Conservation (phyloP, 2,797 vertebrate species). For the Coccyzus lansbergi region DNA sequence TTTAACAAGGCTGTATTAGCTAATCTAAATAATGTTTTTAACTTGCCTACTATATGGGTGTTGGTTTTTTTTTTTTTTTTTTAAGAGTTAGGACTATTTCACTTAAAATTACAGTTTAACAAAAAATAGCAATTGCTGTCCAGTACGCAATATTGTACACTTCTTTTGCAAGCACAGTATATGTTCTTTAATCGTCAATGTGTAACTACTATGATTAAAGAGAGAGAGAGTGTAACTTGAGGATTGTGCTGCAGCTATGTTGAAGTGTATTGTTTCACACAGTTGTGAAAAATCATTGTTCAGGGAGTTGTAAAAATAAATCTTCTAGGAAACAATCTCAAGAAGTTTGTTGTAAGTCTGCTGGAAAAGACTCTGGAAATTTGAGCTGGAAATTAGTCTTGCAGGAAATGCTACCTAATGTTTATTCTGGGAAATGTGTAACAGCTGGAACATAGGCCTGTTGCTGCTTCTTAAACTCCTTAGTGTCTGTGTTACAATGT, state of each 20-base stretch:
- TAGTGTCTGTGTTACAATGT: not conserved
- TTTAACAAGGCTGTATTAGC: not conserved
- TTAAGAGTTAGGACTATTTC: not conserved
- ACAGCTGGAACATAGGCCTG: not conserved
- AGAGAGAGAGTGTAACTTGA: not conserved
- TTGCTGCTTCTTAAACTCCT: not conserved
- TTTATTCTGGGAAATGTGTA: slow-evolving; percentile 21
- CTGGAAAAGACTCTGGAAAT: slow-evolving; percentile 16
- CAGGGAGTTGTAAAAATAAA: not conserved
- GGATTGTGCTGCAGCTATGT: not conserved
- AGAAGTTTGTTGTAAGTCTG: not conserved
- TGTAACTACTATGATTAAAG: not conserved
- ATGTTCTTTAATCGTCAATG: not conserved
- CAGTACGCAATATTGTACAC: not conserved
- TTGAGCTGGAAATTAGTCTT: slow-evolving; percentile 19
- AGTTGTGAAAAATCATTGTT: not conserved
- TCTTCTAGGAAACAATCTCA: not conserved
- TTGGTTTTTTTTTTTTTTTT: not conserved
- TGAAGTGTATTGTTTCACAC: not conserved
- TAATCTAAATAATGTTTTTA: not conserved
- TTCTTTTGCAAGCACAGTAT: not conserved
- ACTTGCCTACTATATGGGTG: not conserved
- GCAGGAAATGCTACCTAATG: slow-evolving; percentile 35
- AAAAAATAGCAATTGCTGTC: not conserved
- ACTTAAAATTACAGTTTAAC: not conserved